Percentiles rank a stretch among this genome's conserved stretches.
These are phyloP conservation scores for Pelecanus crispus DNA, from an alignment of 2,113 vertebrate genomes.

Conservation along the genomic window DNA sequence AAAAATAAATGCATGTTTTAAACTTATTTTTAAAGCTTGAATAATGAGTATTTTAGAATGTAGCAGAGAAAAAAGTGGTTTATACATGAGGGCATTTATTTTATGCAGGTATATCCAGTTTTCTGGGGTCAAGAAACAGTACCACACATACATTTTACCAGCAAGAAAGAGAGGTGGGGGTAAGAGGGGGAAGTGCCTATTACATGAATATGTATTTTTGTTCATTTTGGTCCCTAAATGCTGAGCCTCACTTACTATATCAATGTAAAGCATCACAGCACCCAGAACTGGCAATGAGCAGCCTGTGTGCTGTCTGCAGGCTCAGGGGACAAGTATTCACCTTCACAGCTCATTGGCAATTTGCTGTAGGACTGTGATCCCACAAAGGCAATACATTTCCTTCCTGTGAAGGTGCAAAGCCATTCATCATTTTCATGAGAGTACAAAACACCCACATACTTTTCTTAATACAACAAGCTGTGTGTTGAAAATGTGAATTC, in stretches of 20 bases:
- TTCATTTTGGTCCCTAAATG: background rate
- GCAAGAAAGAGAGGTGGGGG: background rate
- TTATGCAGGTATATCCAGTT: background rate
- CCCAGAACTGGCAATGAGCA: background rate
- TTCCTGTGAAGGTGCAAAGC: slow-evolving; percentile 13
- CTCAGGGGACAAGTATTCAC: background rate
- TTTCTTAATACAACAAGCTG: background rate
- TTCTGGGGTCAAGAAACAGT: background rate
- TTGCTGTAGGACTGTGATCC: background rate
- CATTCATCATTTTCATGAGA: background rate
- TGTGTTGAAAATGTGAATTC: background rate
- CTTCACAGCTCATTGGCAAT: background rate
- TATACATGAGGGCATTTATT: background rate
- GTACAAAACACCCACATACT: background rate
- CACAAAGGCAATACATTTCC: background rate
- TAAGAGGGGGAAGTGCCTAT: background rate
- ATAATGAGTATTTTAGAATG: background rate
- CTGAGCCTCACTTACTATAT: background rate
- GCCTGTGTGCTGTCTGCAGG: background rate
- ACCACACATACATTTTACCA: background rate
- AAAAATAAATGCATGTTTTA: background rate
- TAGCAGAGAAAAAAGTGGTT: background rate
- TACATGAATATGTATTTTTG: background rate
- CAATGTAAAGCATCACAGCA: background rate
- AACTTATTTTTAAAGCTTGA: background rate